Evolutionary conservation across 2,888 invertebrate genomes (phyloP), one percentile per base, ranked within the genome.

Genomic region (Drosophila vallismaia): DNA sequence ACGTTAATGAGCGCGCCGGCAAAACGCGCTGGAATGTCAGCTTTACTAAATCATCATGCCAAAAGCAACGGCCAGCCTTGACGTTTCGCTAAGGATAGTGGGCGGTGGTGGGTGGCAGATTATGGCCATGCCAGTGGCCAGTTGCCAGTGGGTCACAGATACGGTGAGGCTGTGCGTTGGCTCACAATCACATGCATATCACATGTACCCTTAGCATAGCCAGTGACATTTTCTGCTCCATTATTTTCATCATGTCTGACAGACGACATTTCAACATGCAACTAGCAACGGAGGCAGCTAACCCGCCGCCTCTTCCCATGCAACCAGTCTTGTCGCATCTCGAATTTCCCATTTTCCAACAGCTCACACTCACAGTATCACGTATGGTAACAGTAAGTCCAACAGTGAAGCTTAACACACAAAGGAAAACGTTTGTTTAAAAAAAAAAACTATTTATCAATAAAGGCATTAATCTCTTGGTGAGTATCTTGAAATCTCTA

Each of bases 171-270:
- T 67, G 67, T 10, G 8, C 36, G 49, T 24, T 8, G 38, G 40
- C 33, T 14, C 26, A 49, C 50, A 51, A 31, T 38, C 49, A 49
- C 38, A 60, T 62, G 60, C 46, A 69, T 67, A 71, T 66, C 50
- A 54, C 64, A 68, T 69, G 55, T 80, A 73, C 77, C 82, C 63
- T 86, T 77, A 75, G 72, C 78, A 84, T 85, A 59, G 60, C 70
- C 74, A 88, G 88, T 74, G 83, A 88, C 88, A 88, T 84, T 86
- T 83, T 84, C 83, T 84, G 83, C 77, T 77, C 84, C 84, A 84
- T 84, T 84, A 88, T 84, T 88, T 88, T 84, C 84, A 84, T 84
- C 84, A 79, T 88, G 87, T 74, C 75, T 87, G 88, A 81, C 87
- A 84, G 82, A 88, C 78, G 85, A 84, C 81, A 74, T 79, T 81